Conservation (phyloP, 1,140 invertebrate species). For the Bombus terrestris region DNA sequence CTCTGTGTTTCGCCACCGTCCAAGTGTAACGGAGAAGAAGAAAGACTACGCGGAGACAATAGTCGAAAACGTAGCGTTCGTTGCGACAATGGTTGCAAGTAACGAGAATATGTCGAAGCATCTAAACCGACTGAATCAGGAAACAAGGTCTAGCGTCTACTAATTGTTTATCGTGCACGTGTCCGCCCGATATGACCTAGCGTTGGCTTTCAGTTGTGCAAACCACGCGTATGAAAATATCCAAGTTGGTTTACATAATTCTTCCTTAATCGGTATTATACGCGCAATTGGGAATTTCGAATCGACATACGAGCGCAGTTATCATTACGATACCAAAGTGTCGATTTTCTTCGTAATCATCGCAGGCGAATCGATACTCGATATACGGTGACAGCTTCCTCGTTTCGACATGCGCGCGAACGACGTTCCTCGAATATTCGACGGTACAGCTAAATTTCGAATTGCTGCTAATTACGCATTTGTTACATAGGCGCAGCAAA, state of each 20-base stretch:
- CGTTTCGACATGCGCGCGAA: neutral
- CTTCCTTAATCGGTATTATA: neutral
- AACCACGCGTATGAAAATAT: neutral
- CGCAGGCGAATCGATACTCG: neutral
- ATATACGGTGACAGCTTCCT: neutral
- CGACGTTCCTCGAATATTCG: neutral
- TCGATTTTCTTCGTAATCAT: neutral
- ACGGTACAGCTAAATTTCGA: too few species aligned
- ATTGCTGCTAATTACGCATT: too few species aligned
- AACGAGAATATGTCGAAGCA: neutral
- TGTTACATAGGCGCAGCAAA: too few species aligned
- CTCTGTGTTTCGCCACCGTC: neutral
- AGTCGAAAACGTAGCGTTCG: neutral
- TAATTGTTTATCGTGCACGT: constrained; percentile 15
- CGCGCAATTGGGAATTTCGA: constrained; percentile 10
- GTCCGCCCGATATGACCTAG: too few species aligned
- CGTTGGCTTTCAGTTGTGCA: neutral
- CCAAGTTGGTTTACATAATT: constrained; percentile 8
- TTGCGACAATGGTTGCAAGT: neutral
- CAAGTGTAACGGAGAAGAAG: neutral
- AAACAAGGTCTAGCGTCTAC: neutral
- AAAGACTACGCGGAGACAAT: too few species aligned
- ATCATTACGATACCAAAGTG: too few species aligned
- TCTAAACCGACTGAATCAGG: neutral
- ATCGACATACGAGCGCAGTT: neutral